A percentile compares a stretch with the other conserved stretches of the same genome.
These are phyloP conservation scores for Sylvia atricapilla DNA, from an alignment of 2,113 vertebrate genomes.

Conservation along the genomic window DNA sequence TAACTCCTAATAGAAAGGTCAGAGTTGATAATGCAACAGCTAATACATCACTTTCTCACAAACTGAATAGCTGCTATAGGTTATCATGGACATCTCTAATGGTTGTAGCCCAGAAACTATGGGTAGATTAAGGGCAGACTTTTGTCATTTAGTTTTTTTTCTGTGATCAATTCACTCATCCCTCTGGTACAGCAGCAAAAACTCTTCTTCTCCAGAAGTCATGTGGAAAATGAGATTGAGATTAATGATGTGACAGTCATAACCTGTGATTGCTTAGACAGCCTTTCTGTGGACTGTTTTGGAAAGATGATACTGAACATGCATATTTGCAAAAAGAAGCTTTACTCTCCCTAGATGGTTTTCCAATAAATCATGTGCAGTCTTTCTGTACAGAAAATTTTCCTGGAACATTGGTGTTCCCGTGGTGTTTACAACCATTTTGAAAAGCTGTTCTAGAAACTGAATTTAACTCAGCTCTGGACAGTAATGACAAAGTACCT, in stretches of 20 bases:
- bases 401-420: not conserved
- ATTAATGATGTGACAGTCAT: not conserved
- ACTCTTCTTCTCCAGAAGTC: slow-evolving; percentile 10
- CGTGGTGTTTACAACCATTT: not conserved
- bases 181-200: not conserved
- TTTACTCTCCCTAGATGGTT: not conserved
- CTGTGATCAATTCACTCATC: slow-evolving; percentile 40
- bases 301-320: not conserved
- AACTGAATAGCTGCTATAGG: not conserved
- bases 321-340: not conserved
- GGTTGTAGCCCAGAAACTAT: slow-evolving; percentile 3
- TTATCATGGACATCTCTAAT: slow-evolving; percentile 10
- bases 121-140: not conserved
- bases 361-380: not conserved
- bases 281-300: not conserved
- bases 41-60: not conserved
- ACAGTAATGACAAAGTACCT: not conserved
- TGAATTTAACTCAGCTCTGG: not conserved
- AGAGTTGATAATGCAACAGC: slow-evolving; percentile 2
- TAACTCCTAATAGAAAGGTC: slow-evolving; percentile 24
- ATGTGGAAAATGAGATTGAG: not conserved
- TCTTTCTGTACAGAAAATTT: not conserved
- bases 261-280: not conserved
- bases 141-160: not conserved
- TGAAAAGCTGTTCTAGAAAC: not conserved